phyloP scores from a whole-genome alignment of 2,113 vertebrate genomes.

The Cyanoramphus novaezelandiae region DNA sequence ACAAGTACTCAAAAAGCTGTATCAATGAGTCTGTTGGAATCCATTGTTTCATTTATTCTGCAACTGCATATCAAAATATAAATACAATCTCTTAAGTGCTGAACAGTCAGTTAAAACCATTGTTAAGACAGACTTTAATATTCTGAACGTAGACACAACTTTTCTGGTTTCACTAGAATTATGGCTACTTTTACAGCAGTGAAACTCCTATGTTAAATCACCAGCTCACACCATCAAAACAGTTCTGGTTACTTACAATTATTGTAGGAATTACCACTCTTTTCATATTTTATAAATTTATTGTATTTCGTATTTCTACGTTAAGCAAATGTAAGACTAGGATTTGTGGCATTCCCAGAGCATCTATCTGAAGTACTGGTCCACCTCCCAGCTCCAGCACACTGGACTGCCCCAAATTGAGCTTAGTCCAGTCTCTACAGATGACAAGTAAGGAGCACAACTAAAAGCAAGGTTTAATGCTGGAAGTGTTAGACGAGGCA shows the following conservation, averaged over 20 bases:
- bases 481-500: neutral
- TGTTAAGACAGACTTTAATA: neutral
- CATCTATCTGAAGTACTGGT: neutral
- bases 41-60: slow-evolving; percentile 18
- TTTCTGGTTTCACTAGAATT: neutral
- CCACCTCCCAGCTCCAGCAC: neutral
- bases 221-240: neutral
- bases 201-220: neutral
- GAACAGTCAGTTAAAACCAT: neutral
- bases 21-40: neutral
- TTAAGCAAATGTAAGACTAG: neutral
- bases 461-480: neutral
- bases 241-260: neutral
- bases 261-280: neutral
- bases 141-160: neutral
- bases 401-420: neutral
- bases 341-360: neutral
- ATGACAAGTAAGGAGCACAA: neutral
- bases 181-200: neutral
- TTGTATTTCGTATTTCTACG: neutral
- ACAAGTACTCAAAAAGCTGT: neutral
- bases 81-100: neutral
- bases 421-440: neutral
- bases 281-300: neutral
- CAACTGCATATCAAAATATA: slow-evolving; percentile 25